These are phyloP conservation scores for Centroberyx gerrardi DNA, from an alignment of 2,797 vertebrate genomes.

Conservation along the genomic window DNA sequence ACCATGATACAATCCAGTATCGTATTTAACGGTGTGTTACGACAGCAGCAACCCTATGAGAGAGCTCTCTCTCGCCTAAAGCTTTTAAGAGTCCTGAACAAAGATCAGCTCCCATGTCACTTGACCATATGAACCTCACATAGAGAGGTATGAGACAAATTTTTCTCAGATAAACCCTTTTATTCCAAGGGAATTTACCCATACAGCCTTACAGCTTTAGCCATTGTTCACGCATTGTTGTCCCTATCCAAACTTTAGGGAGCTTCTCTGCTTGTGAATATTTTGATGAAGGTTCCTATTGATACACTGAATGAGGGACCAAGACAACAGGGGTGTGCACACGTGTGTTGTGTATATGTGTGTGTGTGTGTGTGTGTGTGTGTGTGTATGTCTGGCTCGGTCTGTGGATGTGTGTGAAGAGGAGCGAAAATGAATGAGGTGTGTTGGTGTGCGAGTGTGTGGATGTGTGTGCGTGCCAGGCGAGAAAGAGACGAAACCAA, in stretches of 20 bases:
- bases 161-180: constrained; percentile 41
- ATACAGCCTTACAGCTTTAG: constrained; percentile 45
- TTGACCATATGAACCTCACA: constrained; percentile 49
- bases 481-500: constrained; percentile 67
- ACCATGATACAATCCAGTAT: neutral
- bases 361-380: neutral
- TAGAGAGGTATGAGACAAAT: constrained; percentile 31
- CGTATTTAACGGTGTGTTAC: neutral
- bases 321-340: constrained; percentile 77
- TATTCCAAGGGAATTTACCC: constrained; percentile 49
- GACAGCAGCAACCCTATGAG: neutral
- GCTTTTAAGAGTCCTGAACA: constrained; percentile 7
- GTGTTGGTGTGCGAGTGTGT: constrained; percentile 38
- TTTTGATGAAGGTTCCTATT: constrained; percentile 75
- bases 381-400: neutral
- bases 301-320: constrained; percentile 81
- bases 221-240: constrained; percentile 92
- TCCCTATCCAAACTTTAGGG: constrained; percentile 92
- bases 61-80: neutral
- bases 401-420: constrained; percentile 36
- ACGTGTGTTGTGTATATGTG: neutral
- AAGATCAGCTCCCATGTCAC: constrained; percentile 6
- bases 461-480: constrained; percentile 40
- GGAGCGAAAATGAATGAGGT: constrained; percentile 64
- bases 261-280: constrained; percentile 78